phyloP scores from a whole-genome alignment of 1,140 invertebrate genomes.

The Hermatobates lingyangjiaoensis region DNA sequence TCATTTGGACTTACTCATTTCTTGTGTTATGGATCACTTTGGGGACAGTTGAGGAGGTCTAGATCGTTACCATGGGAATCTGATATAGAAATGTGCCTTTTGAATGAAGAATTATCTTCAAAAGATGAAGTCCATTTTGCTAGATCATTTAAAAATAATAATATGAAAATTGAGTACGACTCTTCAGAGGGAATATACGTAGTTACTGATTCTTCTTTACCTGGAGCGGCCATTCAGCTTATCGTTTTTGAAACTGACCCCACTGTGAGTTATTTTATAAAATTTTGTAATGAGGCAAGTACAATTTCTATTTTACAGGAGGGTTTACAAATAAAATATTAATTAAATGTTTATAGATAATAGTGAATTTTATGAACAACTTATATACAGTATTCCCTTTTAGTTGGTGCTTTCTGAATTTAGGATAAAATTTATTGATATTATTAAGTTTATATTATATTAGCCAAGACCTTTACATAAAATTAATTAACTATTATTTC shows the following conservation, averaged over 20 bases:
- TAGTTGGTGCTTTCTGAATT: too few relatives aligned
- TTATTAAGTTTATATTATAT: too few relatives aligned
- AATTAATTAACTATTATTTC: too few relatives aligned
- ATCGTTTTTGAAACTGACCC: constrained; percentile 26
- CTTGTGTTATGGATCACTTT: constrained; percentile 32
- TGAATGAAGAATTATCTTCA: constrained; percentile 24
- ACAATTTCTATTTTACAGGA: too few relatives aligned
- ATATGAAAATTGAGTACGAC: constrained; percentile 24
- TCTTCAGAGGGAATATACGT: constrained; percentile 26
- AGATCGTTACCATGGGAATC: constrained; percentile 28
- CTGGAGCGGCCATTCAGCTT: constrained; percentile 19
- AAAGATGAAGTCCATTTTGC: constrained; percentile 26
- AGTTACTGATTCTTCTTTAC: constrained; percentile 16
- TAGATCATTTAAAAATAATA: constrained; percentile 22
- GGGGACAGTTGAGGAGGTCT: constrained; percentile 28
- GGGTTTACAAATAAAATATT: too few relatives aligned
- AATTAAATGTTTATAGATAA: too few relatives aligned
- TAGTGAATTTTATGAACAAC: too few relatives aligned
- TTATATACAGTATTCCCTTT: too few relatives aligned
- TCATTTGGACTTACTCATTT: constrained; percentile 25
- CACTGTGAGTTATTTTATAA: constrained; percentile 16
- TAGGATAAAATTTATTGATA: too few relatives aligned
- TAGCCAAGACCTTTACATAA: too few relatives aligned
- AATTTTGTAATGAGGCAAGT: too few relatives aligned
- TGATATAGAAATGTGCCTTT: constrained; percentile 28